phyloP scores from a whole-genome alignment of 2,797 vertebrate species.

The Pangasius macronema region DNA sequence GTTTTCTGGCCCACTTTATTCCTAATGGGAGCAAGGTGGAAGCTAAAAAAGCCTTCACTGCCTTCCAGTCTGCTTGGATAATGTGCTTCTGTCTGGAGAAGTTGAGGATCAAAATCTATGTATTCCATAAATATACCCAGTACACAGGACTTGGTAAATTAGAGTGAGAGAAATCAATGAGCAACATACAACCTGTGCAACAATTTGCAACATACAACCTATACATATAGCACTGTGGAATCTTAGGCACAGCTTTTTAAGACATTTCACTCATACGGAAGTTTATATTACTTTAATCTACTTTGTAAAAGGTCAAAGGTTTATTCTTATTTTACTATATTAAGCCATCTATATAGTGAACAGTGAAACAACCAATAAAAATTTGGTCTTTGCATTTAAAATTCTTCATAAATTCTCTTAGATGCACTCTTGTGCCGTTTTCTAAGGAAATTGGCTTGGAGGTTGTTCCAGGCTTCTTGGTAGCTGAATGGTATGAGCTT shows the following conservation, averaged over 20 bases:
- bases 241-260: background rate
- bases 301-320: too few species aligned
- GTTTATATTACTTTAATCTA: too few species aligned
- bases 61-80: background rate
- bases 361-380: background rate
- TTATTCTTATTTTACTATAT: too few species aligned
- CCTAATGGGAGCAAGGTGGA: conserved; percentile 59
- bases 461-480: background rate
- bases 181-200: background rate
- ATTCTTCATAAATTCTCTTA: background rate
- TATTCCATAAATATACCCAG: background rate
- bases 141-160: background rate
- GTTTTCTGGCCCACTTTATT: conserved; percentile 68
- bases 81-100: background rate
- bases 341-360: background rate
- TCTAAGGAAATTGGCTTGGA: background rate
- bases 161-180: background rate
- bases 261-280: too few species aligned
- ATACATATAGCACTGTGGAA: background rate
- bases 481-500: background rate
- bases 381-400: background rate
- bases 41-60: conserved; percentile 13
- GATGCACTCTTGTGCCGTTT: background rate
- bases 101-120: conserved; percentile 11
- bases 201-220: background rate